Evolutionary conservation across 2,888 invertebrate genomes (phyloP).

Genomic region (Trichogramma evanescens): DNA sequence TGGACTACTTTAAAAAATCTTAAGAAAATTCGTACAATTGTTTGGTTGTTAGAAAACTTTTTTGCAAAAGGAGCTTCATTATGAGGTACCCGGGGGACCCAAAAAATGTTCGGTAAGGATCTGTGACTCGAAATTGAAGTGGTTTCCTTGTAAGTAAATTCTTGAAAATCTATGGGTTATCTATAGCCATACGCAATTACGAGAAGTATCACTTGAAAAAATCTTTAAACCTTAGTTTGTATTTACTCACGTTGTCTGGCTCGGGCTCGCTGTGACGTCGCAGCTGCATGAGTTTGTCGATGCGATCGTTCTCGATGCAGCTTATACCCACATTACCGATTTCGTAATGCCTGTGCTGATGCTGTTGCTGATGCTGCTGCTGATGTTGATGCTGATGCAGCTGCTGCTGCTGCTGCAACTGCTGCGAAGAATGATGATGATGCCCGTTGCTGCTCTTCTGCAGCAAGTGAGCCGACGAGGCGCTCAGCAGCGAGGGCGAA

Average conservation of each 20-base stretch:
- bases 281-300: slow-evolving; percentile 33
- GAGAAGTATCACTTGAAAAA: neutral
- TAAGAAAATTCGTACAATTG: too few relatives aligned
- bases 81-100: too few relatives aligned
- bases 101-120: too few relatives aligned
- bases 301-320: slow-evolving; percentile 36
- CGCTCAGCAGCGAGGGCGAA: too few relatives aligned
- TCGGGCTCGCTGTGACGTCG: slow-evolving; percentile 28
- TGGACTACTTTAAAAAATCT: too few relatives aligned
- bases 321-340: slow-evolving; percentile 6
- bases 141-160: too few relatives aligned
- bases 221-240: neutral
- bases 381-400: slow-evolving; percentile 37
- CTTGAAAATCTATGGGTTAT: too few relatives aligned
- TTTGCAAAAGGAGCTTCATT: too few relatives aligned
- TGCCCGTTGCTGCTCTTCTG: neutral
- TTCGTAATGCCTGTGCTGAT: slow-evolving; percentile 10
- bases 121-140: too few relatives aligned
- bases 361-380: slow-evolving; percentile 31
- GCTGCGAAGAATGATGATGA: slow-evolving; percentile 38
- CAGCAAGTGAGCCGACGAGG: neutral
- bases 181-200: too few relatives aligned
- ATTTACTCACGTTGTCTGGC: slow-evolving; percentile 36
- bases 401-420: slow-evolving; percentile 46
- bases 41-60: too few relatives aligned